These are phyloP conservation scores for Malthinus seriepunctatus DNA, from an alignment of 2,888 invertebrate species.

Conservation along the genomic window DNA sequence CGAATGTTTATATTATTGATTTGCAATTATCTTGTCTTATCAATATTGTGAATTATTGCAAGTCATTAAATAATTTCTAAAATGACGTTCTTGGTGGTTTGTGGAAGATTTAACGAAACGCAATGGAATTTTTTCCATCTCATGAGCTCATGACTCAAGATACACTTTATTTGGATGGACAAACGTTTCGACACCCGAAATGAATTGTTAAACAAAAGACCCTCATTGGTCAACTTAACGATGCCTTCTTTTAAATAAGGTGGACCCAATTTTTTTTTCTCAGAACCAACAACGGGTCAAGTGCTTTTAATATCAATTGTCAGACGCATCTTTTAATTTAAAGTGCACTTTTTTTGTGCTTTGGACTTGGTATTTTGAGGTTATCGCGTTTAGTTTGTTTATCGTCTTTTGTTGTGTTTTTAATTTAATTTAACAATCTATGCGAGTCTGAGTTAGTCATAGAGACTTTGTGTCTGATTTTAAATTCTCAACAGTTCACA, in stretches of 20 bases:
- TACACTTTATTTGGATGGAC: not conserved
- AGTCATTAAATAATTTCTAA: conserved; percentile 9
- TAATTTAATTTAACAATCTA: not conserved
- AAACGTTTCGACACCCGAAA: too few relatives aligned
- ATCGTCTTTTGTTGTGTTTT: not conserved
- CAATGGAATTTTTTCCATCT: not conserved
- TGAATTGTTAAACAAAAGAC: not conserved
- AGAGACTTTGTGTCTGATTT: conserved; percentile 9
- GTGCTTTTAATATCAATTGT: not conserved
- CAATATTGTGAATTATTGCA: not conserved
- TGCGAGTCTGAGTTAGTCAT: conserved; percentile 16
- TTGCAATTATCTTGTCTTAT: conserved; percentile 1
- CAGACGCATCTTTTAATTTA: not conserved
- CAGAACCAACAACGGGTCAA: not conserved
- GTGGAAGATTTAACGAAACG: not conserved
- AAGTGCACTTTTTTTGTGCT: not conserved
- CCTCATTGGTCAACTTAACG: conserved; percentile 2
- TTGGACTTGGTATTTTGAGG: not conserved
- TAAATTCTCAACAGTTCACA: not conserved
- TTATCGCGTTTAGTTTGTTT: not conserved
- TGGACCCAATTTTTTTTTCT: not conserved
- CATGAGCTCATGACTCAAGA: too few relatives aligned
- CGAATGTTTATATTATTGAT: too few relatives aligned
- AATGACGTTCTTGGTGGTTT: not conserved
- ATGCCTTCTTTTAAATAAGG: not conserved